A percentile compares a stretch with the other conserved stretches of the same genome.
Conservation (phyloP, 2,113 vertebrate genomes). For the Merops nubicus region DNA sequence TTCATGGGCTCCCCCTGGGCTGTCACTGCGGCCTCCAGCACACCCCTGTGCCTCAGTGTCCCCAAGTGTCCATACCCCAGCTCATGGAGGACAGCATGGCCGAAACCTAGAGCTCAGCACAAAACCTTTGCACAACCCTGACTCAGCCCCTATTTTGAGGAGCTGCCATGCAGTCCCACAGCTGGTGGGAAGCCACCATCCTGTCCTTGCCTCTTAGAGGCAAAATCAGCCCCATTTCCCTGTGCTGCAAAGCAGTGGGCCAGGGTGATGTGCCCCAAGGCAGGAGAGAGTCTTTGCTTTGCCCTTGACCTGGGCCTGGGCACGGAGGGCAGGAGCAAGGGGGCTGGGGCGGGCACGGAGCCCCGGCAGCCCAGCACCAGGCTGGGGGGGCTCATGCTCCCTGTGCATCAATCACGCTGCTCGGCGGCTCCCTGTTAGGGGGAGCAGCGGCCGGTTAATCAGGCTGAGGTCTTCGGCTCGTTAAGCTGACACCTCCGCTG, state of each 20-base stretch:
- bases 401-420: background rate
- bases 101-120: background rate
- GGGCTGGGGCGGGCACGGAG: accelerated
- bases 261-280: background rate
- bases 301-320: background rate
- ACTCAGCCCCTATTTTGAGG: background rate
- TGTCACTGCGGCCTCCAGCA: background rate
- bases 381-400: background rate
- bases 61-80: background rate
- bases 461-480: conserved; percentile 64
- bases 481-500: conserved; percentile 51
- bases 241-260: accelerated
- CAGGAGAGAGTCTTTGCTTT: background rate
- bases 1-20: accelerated
- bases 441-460: conserved; percentile 53
- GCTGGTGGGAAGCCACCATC: accelerated
- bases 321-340: background rate
- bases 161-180: background rate
- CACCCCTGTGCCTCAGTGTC: background rate
- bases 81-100: accelerated
- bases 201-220: background rate
- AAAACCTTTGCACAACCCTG: background rate
- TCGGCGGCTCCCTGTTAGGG: background rate
- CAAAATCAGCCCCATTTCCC: background rate
- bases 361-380: background rate